phyloP scores from a whole-genome alignment of 2,113 vertebrate genomes.

The Numenius arquata region DNA sequence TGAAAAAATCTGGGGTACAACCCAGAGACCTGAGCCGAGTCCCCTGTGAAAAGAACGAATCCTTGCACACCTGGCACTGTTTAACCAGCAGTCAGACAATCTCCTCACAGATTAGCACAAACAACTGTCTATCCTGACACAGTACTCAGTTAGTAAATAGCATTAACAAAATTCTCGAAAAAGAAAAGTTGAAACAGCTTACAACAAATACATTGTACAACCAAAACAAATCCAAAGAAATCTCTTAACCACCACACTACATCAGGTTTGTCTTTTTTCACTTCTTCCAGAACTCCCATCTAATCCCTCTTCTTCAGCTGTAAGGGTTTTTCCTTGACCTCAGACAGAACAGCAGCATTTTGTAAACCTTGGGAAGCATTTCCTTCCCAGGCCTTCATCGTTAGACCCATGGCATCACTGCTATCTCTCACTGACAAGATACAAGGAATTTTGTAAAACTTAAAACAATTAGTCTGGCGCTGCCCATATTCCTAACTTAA shows the following conservation, averaged over 20 bases:
- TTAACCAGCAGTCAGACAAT: background rate
- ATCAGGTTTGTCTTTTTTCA: background rate
- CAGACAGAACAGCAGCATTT: background rate
- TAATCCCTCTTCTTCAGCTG: background rate
- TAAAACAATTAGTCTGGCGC: background rate
- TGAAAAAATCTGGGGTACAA: background rate
- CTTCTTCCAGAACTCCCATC: background rate
- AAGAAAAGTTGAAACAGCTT: background rate
- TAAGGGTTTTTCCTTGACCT: background rate
- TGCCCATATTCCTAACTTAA: background rate
- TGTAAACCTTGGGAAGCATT: background rate
- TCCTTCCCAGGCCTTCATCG: background rate
- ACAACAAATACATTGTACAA: background rate
- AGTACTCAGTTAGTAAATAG: background rate
- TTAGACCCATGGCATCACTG: background rate
- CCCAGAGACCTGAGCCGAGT: background rate
- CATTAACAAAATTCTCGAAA: background rate
- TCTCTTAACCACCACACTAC: background rate
- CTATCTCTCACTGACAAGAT: background rate
- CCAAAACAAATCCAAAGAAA: background rate
- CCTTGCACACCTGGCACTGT: background rate
- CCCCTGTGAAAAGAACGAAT: background rate
- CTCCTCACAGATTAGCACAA: background rate
- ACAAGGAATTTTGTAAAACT: background rate
- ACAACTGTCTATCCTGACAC: background rate